phyloP scores from a whole-genome alignment of 1,140 invertebrate species.

The Brevipalpus yothersi region DNA sequence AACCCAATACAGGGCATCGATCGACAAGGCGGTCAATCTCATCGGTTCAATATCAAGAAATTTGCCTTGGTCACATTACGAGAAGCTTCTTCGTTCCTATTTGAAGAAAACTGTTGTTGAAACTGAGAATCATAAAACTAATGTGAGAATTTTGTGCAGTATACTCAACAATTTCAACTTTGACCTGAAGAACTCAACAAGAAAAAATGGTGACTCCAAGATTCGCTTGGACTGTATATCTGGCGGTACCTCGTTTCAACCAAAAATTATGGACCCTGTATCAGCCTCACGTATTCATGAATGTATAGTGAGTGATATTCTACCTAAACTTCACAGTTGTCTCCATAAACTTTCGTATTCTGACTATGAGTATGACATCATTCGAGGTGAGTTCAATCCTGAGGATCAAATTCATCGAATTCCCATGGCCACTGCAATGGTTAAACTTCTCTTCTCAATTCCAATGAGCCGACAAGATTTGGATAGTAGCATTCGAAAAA shows the following conservation, averaged over 20 bases:
- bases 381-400: conserved; percentile 17
- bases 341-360: conserved; percentile 22
- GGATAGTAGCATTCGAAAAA: conserved; percentile 38
- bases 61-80: conserved; percentile 64
- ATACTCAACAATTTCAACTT: conserved; percentile 82
- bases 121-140: conserved; percentile 49
- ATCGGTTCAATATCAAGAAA: conserved; percentile 43
- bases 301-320: conserved; percentile 30
- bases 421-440: conserved; percentile 68
- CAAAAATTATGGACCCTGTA: conserved; percentile 13
- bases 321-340: conserved; percentile 33
- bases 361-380: conserved; percentile 7
- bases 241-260: background rate
- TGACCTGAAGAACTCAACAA: conserved; percentile 16
- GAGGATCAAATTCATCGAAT: conserved; percentile 72
- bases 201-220: conserved; percentile 18
- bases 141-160: conserved; percentile 44
- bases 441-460: conserved; percentile 68
- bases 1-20: conserved; percentile 41
- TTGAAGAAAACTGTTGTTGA: conserved; percentile 39
- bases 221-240: background rate
- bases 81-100: conserved; percentile 49
- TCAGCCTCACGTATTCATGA: conserved; percentile 44
- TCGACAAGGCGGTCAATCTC: conserved; percentile 45
- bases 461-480: conserved; percentile 37